Evolutionary conservation across 2,888 invertebrate genomes (phyloP).

Genomic region (Apodemia mormo): DNA sequence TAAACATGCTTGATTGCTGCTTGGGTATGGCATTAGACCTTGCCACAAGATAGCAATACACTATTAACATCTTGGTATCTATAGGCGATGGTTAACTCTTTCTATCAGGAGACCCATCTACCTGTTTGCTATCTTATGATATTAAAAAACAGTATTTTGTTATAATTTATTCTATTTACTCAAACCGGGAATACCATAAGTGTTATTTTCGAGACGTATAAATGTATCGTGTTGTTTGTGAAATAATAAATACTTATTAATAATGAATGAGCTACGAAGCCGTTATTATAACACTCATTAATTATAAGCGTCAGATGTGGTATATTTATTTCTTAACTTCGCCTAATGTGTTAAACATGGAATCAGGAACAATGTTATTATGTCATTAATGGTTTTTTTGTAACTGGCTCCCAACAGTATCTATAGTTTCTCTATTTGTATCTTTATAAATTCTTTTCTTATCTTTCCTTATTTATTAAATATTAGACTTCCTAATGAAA

Average conservation of each 20-base stretch:
- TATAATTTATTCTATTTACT: neutral
- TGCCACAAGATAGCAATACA: too few relatives aligned
- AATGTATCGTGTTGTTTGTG: neutral
- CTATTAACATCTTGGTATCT: too few relatives aligned
- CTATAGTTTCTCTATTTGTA: too few relatives aligned
- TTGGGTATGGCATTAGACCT: too few relatives aligned
- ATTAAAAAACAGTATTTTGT: too few relatives aligned
- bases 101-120: neutral
- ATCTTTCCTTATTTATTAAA: too few relatives aligned
- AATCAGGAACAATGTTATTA: neutral
- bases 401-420: too few relatives aligned
- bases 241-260: neutral
- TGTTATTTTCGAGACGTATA: neutral
- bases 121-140: too few relatives aligned
- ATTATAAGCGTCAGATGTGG: neutral
- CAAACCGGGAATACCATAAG: neutral
- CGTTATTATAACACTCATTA: neutral
- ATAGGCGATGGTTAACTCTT: too few relatives aligned
- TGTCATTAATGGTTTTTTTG: neutral
- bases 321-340: neutral
- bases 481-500: too few relatives aligned
- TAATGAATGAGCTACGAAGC: neutral
- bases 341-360: neutral
- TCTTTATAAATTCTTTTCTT: too few relatives aligned
- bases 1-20: too few relatives aligned